phyloP scores from a whole-genome alignment of 2,888 invertebrate genomes.

The Lasioglossum lativentre region DNA sequence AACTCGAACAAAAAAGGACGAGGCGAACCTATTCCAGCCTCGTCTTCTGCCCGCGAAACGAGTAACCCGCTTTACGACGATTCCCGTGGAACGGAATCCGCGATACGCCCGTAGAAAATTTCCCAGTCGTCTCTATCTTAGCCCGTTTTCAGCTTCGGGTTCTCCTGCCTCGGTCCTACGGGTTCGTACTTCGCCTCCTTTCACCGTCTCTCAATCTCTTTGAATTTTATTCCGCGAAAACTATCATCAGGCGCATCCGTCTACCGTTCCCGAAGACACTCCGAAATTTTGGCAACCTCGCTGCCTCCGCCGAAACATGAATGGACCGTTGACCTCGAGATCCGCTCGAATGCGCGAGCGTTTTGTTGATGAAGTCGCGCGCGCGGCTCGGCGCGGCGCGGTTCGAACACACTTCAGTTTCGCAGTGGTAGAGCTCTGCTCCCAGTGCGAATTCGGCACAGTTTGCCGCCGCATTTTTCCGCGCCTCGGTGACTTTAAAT shows the following conservation, averaged over 20 bases:
- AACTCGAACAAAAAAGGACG: conserved; percentile 58
- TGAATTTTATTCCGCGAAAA: conserved; percentile 61
- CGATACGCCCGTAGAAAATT: conserved; percentile 61
- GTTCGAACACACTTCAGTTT: not conserved
- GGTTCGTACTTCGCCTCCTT: not conserved
- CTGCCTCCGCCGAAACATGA: not conserved
- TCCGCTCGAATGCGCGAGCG: not conserved
- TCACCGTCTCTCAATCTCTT: conserved; percentile 17
- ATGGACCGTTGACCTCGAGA: not conserved
- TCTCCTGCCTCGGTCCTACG: not conserved
- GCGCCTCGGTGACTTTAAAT: conserved; percentile 7
- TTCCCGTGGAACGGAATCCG: conserved; percentile 61
- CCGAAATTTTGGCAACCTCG: conserved; percentile 24
- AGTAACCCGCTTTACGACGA: conserved; percentile 70
- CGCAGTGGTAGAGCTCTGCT: not conserved
- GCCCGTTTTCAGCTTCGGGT: not conserved
- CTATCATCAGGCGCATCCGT: conserved; percentile 2
- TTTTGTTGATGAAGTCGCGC: not conserved
- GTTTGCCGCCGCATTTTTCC: not conserved
- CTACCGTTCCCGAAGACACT: not conserved
- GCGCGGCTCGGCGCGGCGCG: not conserved
- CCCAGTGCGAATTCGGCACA: not conserved
- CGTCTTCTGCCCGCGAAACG: conserved; percentile 59
- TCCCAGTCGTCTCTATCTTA: conserved; percentile 37
- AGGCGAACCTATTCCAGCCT: conserved; percentile 49